A percentile compares a stretch with the other conserved stretches of the same genome.
These are phyloP conservation scores for Himalopsyche kuldschensis DNA, from an alignment of 2,888 invertebrate species.

Conservation along the genomic window DNA sequence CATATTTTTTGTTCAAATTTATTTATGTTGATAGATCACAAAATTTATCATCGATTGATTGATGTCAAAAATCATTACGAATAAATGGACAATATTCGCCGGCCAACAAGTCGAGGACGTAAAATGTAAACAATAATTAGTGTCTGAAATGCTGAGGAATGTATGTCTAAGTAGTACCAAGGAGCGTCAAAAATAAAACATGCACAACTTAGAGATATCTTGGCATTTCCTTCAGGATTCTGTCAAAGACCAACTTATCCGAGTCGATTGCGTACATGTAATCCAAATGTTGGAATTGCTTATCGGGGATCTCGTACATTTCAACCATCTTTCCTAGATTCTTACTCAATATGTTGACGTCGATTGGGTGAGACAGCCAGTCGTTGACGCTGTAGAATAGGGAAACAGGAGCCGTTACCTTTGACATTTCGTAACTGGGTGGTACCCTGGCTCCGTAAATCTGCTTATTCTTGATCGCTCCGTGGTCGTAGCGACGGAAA, in stretches of 20 bases:
- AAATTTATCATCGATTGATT: no score
- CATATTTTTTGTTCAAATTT: no score
- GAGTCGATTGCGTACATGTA: constrained; percentile 42
- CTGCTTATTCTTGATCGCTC: constrained; percentile 43
- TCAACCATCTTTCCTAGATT: constrained; percentile 42
- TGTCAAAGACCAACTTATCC: constrained; percentile 39
- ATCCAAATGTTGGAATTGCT: constrained; percentile 43
- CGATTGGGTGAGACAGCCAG: constrained; percentile 41
- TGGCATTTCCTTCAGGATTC: constrained; percentile 28
- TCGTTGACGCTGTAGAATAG: constrained; percentile 50
- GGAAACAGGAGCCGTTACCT: constrained; percentile 46
- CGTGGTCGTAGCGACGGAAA: constrained; percentile 50
- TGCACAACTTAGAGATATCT: background rate
- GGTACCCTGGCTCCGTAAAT: constrained; percentile 40
- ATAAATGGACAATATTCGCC: no score
- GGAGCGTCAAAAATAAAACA: background rate
- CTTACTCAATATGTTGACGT: constrained; percentile 9
- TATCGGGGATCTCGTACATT: constrained; percentile 40
- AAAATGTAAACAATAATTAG: no score
- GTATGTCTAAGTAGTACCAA: no score
- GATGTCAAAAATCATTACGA: no score
- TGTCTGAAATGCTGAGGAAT: no score
- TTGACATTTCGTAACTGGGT: constrained; percentile 48
- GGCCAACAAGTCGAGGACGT: no score
- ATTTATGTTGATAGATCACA: no score